phyloP scores from a whole-genome alignment of 1,140 invertebrate species.

The Parasteatoda tepidariorum region DNA sequence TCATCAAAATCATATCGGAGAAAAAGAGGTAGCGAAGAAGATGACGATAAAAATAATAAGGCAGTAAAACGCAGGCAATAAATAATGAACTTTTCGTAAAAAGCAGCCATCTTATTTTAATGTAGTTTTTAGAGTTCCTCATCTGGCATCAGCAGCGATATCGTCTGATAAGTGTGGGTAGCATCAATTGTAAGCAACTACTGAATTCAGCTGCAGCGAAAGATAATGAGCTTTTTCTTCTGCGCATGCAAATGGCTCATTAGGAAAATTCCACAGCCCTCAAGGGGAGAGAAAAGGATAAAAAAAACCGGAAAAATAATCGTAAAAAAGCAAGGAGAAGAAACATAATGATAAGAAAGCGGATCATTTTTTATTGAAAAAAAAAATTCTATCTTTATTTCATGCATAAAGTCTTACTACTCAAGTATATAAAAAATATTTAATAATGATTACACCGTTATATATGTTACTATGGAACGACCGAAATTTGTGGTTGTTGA shows the following conservation, averaged over 20 bases:
- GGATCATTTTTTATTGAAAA: neutral
- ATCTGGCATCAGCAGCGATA: neutral
- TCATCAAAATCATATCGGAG: too few species aligned
- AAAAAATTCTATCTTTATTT: too few species aligned
- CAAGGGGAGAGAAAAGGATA: neutral
- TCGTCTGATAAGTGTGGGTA: neutral
- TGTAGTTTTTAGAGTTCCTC: neutral
- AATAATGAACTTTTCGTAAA: neutral
- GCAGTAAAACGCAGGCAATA: neutral
- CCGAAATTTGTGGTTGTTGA: too few species aligned
- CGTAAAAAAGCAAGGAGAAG: too few species aligned
- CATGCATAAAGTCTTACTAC: too few species aligned
- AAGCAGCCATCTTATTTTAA: neutral
- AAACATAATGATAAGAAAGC: constrained; percentile 33
- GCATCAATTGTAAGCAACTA: neutral
- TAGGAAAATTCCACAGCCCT: constrained; percentile 2
- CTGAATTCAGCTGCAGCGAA: neutral
- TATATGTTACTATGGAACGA: too few species aligned
- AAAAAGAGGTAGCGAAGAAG: too few species aligned
- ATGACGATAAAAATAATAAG: neutral
- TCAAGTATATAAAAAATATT: too few species aligned
- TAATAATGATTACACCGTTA: too few species aligned
- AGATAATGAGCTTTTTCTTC: constrained; percentile 23
- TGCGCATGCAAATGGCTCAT: constrained; percentile 33
- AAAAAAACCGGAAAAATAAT: neutral